These are phyloP conservation scores for Dryobotodes eremita DNA, from an alignment of 2,888 invertebrate species.

Conservation along the genomic window DNA sequence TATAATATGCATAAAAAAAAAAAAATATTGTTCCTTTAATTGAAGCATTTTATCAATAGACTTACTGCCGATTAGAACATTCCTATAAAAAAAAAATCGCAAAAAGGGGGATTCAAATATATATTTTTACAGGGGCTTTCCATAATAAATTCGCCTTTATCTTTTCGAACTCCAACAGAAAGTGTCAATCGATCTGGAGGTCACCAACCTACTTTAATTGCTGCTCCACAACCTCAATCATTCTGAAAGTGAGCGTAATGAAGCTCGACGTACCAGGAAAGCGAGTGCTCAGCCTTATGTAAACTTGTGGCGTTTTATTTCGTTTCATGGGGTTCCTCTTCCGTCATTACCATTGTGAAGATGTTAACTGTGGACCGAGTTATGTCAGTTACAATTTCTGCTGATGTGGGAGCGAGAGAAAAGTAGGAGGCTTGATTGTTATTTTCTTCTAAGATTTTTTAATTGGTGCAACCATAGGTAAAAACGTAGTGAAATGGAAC, in stretches of 20 bases:
- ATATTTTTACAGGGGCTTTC: neutral
- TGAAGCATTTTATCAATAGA: neutral
- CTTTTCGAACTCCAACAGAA: neutral
- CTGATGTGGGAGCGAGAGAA: neutral
- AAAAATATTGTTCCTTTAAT: neutral
- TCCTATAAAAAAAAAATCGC: neutral
- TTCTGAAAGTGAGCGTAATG: slow-evolving; percentile 73
- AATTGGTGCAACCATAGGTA: neutral
- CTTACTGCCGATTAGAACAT: neutral
- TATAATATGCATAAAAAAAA: neutral
- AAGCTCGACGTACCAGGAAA: slow-evolving; percentile 69
- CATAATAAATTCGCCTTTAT: neutral
- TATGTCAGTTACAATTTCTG: neutral
- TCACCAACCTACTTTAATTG: slow-evolving; percentile 60
- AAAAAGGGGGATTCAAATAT: too few species aligned
- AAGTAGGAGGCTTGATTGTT: neutral
- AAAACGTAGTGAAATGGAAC: too few species aligned
- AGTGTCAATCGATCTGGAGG: slow-evolving; percentile 17
- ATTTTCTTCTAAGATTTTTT: slow-evolving; percentile 1
- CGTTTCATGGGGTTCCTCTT: slow-evolving; percentile 34
- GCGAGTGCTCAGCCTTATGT: slow-evolving; percentile 60
- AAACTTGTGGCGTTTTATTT: slow-evolving; percentile 53
- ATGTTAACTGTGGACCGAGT: neutral
- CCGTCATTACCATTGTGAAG: slow-evolving; percentile 31
- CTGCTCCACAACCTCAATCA: slow-evolving; percentile 67